phyloP scores from a whole-genome alignment of 2,113 vertebrate genomes.

The Ammodytes dubius region DNA sequence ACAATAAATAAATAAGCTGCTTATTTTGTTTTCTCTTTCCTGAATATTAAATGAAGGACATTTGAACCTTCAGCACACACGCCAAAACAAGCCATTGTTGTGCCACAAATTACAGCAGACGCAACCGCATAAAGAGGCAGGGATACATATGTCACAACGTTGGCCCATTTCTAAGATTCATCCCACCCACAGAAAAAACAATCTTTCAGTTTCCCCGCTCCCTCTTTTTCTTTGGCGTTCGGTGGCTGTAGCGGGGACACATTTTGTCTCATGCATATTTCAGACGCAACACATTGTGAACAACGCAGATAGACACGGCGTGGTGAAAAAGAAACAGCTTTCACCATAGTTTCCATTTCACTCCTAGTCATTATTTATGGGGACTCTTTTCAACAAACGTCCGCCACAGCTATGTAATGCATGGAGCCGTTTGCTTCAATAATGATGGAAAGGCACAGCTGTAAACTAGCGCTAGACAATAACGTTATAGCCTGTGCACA shows the following conservation, averaged over 20 bases:
- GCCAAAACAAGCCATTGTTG: constrained; percentile 28
- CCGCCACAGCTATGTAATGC: constrained; percentile 57
- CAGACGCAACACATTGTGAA: constrained; percentile 62
- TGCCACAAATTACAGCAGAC: constrained; percentile 36
- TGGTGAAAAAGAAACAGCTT: constrained; percentile 69
- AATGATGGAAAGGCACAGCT: constrained; percentile 65
- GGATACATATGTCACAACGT: constrained; percentile 56
- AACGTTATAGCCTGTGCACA: constrained; percentile 34
- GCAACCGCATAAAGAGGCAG: constrained; percentile 21
- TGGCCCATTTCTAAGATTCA: constrained; percentile 55
- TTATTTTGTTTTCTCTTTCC: constrained; percentile 57
- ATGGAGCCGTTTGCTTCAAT: constrained; percentile 63
- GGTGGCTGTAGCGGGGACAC: constrained; percentile 43
- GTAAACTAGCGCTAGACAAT: constrained; percentile 53
- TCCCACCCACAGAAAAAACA: constrained; percentile 32
- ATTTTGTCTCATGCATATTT: constrained; percentile 79
- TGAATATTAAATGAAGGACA: constrained; percentile 72
- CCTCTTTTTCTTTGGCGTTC: constrained; percentile 9
- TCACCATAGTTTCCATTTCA: constrained; percentile 71
- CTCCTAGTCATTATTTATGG: constrained; percentile 71
- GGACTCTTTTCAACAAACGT: constrained; percentile 59
- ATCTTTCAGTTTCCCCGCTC: constrained; percentile 21
- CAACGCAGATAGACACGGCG: constrained; percentile 38
- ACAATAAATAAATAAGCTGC: constrained; percentile 78
- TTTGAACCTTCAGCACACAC: constrained; percentile 46